phyloP scores from a whole-genome alignment of 2,888 invertebrate species.

The Fragum fragum region DNA sequence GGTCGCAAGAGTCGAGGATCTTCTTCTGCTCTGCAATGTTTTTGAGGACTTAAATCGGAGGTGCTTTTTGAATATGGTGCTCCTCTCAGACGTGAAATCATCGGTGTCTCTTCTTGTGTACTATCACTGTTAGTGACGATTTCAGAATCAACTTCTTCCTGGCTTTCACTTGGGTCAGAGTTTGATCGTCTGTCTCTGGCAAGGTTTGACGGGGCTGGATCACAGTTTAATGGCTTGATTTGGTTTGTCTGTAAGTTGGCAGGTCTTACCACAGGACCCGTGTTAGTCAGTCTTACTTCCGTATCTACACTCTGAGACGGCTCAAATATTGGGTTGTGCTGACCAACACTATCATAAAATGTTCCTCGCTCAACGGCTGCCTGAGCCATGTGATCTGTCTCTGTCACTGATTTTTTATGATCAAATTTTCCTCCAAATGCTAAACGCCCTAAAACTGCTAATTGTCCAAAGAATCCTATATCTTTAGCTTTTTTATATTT shows the following conservation, averaged over 20 bases:
- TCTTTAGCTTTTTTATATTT: constrained; percentile 76
- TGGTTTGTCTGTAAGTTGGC: constrained; percentile 61
- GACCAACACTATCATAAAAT: constrained; percentile 57
- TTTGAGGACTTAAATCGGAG: constrained; percentile 74
- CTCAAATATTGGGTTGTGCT: constrained; percentile 63
- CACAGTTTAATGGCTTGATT: constrained; percentile 27
- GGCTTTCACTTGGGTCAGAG: not conserved
- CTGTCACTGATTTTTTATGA: constrained; percentile 46
- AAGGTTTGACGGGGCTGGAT: constrained; percentile 31
- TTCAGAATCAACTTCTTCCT: not conserved
- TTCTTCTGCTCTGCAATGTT: constrained; percentile 60
- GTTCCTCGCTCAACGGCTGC: constrained; percentile 48
- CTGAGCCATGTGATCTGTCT: constrained; percentile 22
- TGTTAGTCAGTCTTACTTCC: constrained; percentile 80
- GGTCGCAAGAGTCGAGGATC: constrained; percentile 69
- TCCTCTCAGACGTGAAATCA: constrained; percentile 61
- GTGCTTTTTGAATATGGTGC: constrained; percentile 77
- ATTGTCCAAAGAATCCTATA: constrained; percentile 69
- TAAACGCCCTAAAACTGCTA: constrained; percentile 60
- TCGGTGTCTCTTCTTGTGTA: constrained; percentile 32
- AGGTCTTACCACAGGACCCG: constrained; percentile 71
- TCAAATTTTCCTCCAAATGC: constrained; percentile 64
- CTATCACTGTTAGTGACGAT: not conserved
- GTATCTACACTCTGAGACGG: constrained; percentile 73
- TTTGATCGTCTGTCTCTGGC: constrained; percentile 15